phyloP scores from a whole-genome alignment of 2,888 invertebrate genomes.

The Geophilus truncorum region DNA sequence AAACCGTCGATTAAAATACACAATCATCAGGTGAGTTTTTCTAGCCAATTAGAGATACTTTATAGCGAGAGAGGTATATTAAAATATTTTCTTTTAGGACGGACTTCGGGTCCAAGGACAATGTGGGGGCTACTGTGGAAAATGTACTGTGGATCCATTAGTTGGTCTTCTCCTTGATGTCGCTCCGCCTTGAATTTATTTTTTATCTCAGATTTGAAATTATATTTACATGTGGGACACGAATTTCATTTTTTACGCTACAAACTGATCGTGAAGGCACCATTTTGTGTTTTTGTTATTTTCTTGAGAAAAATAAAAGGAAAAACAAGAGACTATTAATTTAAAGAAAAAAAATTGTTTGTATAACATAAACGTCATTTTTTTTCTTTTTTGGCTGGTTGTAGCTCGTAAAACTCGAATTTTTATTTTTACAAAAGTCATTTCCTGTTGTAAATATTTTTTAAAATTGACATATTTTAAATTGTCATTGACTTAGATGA shows the following conservation, averaged over 20 bases:
- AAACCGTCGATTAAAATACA: conserved; percentile 43
- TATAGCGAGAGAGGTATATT: background rate
- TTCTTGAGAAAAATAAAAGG: background rate
- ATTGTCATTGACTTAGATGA: background rate
- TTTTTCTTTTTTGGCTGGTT: background rate
- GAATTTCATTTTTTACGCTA: background rate
- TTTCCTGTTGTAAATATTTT: background rate
- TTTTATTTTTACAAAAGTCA: background rate
- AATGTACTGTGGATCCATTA: conserved; percentile 52
- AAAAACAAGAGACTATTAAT: background rate
- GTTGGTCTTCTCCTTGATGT: conserved; percentile 44
- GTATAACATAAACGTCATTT: background rate
- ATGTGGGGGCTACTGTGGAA: conserved; percentile 71
- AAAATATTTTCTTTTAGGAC: conserved; percentile 49
- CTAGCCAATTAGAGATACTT: background rate
- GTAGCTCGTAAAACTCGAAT: no score
- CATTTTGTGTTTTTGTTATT: background rate
- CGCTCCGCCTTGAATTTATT: conserved; percentile 40
- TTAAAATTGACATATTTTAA: background rate
- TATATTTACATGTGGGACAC: background rate
- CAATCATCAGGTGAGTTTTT: conserved; percentile 28
- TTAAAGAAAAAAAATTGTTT: background rate
- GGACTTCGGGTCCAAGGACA: conserved; percentile 58
- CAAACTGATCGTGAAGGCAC: background rate
- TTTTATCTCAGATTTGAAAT: background rate